A percentile compares a stretch with the other conserved stretches of the same genome.
Evolutionary conservation across 2,888 invertebrate species (phyloP).

Genomic region (Drosophila nigritarsus): DNA sequence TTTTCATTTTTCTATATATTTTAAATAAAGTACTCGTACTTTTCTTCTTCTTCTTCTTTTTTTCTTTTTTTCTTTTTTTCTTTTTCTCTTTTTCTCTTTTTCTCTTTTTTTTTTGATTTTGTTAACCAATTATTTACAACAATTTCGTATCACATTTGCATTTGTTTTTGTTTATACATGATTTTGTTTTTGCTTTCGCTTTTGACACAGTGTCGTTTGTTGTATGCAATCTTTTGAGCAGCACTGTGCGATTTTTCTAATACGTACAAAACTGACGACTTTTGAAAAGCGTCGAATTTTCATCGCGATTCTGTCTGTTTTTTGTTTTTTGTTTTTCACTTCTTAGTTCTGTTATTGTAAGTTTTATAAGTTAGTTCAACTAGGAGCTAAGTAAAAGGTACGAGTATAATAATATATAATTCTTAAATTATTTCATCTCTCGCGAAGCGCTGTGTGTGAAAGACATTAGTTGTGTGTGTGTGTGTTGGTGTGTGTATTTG

Average conservation of each 20-base stretch:
- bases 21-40: slow-evolving; percentile 44
- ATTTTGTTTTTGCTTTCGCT: slow-evolving; percentile 36
- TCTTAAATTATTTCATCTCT: slow-evolving; percentile 45
- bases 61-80: slow-evolving; percentile 25
- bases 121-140: slow-evolving; percentile 78
- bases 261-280: slow-evolving; percentile 21
- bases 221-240: slow-evolving; percentile 79
- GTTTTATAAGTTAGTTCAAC: slow-evolving; percentile 65
- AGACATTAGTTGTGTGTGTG: neutral
- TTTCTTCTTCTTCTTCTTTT: slow-evolving; percentile 33
- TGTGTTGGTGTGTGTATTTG: slow-evolving; percentile 27
- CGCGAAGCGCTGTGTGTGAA: slow-evolving; percentile 30
- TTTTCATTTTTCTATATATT: slow-evolving; percentile 37
- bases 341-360: slow-evolving; percentile 22
- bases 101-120: slow-evolving; percentile 32
- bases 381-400: slow-evolving; percentile 75
- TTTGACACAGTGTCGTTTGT: slow-evolving; percentile 56
- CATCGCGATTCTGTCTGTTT: slow-evolving; percentile 13
- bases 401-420: slow-evolving; percentile 70
- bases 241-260: slow-evolving; percentile 71
- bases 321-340: slow-evolving; percentile 11
- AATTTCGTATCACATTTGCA: slow-evolving; percentile 78
- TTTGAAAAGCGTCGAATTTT: slow-evolving; percentile 37
- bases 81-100: slow-evolving; percentile 33
- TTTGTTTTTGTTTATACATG: slow-evolving; percentile 39